Base-by-base conservation (phyloP, 2,113 vertebrate species). In the Circaetus cinerascens region DNA sequence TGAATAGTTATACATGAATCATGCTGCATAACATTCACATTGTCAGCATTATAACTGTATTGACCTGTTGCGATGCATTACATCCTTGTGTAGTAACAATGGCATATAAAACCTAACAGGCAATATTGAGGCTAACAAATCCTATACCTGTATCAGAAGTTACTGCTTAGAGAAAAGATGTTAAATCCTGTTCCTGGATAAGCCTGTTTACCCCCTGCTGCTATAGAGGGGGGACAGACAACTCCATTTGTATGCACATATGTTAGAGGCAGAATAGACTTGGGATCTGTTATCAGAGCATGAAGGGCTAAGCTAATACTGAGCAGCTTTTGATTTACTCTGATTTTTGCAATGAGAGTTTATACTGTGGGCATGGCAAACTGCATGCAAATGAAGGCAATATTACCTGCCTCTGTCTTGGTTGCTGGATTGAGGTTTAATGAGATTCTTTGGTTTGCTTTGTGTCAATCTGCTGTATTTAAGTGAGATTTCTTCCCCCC, bases 1-100 rank as follows among this genome's bases (percentile, higher is more conserved):
- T 0, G 0, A 13, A 8, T 5, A 10, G 60, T 50, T 15, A 1
- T 14, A 3, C 1, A 0, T 23, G 79, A 40, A 26, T 20, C 0
- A 0, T 7, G 41, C 53, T 30, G 56, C 15, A 2, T 30, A 50
- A 3, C 10, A 1, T 15, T 50, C 17, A 3, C 11, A 1, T 4
- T 51, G 45, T 5, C 69, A 32, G 43, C 48, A 15, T 12, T 41
- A 7, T 2, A 19, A 38, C 62, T 3, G 12, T 5, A 4, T 17
- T 60, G 48, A 11, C 62, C 90, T 72, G 25, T 30, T 69, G 91
- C 6, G 8, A 25, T 30, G 71, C 13, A 0, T 40, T 60, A 7
- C 3, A 11, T 46, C 85, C 26, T 40, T 3, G 11, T 12, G 56
- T 6, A 14, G 55, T 27, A 26, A 48, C 86, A 26, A 15, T 4